Evolutionary conservation across 1,140 invertebrate species (phyloP).

Genomic region (Drosophila sulfurigaster): DNA sequence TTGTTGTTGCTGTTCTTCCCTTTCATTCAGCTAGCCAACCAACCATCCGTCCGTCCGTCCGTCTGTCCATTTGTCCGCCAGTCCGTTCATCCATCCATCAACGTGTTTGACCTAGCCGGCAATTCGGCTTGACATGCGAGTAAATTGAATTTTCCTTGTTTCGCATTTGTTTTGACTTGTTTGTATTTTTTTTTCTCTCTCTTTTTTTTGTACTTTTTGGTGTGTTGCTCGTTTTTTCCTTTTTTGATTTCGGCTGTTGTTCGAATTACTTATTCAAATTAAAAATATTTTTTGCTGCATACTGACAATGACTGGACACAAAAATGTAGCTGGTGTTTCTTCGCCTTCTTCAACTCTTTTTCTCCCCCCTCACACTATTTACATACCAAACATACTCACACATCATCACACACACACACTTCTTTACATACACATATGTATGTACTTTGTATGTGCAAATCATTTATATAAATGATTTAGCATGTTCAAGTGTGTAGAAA

Average conservation of each 20-base stretch:
- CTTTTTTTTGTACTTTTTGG: slow-evolving; percentile 61
- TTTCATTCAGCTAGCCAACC: slow-evolving; percentile 47
- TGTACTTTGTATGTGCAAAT: slow-evolving; percentile 8
- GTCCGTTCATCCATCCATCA: slow-evolving; percentile 73
- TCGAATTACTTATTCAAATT: slow-evolving; percentile 83
- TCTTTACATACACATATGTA: slow-evolving; percentile 6
- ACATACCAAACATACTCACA: slow-evolving; percentile 13
- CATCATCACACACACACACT: background rate
- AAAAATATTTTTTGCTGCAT: slow-evolving; percentile 68
- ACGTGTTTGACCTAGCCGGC: slow-evolving; percentile 83
- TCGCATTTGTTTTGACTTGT: slow-evolving; percentile 81
- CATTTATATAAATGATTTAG: slow-evolving; percentile 12
- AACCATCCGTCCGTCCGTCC: slow-evolving; percentile 32
- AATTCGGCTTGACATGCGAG: slow-evolving; percentile 83
- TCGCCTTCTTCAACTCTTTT: slow-evolving; percentile 33
- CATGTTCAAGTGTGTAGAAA: slow-evolving; percentile 23
- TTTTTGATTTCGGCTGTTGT: slow-evolving; percentile 72
- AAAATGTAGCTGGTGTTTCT: slow-evolving; percentile 50
- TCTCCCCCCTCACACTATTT: slow-evolving; percentile 16
- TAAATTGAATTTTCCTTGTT: slow-evolving; percentile 84
- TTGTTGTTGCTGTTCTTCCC: slow-evolving; percentile 31
- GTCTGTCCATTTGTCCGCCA: slow-evolving; percentile 12
- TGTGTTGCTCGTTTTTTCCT: slow-evolving; percentile 45
- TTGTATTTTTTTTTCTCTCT: slow-evolving; percentile 32
- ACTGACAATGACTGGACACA: slow-evolving; percentile 72